A percentile compares a stretch with the other conserved stretches of the same genome.
Evolutionary conservation across 2,888 invertebrate species (phyloP).

Genomic region (Balanococcus diminutus): DNA sequence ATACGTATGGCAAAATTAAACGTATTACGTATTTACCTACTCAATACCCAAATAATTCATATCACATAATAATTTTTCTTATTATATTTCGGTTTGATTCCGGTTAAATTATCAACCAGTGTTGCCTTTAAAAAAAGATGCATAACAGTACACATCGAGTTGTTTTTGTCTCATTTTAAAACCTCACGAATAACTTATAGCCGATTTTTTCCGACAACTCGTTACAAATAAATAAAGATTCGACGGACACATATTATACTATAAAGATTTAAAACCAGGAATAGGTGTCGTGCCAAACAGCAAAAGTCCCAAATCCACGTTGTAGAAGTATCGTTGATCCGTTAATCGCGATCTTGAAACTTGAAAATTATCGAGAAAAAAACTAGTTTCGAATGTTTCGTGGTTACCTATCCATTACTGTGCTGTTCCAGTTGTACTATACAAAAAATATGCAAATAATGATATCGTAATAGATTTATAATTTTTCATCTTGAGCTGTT

Average conservation of each 20-base stretch:
- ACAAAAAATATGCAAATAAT: background rate
- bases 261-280: background rate
- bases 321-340: background rate
- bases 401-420: background rate
- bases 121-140: background rate
- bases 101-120: background rate
- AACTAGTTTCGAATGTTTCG: background rate
- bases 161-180: background rate
- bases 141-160: too few relatives aligned
- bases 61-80: background rate
- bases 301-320: background rate
- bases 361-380: background rate
- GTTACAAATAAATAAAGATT: background rate
- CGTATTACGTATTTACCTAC: background rate
- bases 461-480: background rate
- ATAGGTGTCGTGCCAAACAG: background rate
- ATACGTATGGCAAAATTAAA: background rate
- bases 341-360: conserved; percentile 11
- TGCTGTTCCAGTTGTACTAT: conserved; percentile 1
- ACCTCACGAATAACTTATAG: background rate
- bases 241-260: too few relatives aligned
- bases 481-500: background rate
- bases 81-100: background rate
- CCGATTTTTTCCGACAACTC: background rate
- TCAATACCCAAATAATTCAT: background rate